Evolutionary conservation across 2,888 invertebrate species (phyloP).

Genomic region (Petrolisthes cinctipes): DNA sequence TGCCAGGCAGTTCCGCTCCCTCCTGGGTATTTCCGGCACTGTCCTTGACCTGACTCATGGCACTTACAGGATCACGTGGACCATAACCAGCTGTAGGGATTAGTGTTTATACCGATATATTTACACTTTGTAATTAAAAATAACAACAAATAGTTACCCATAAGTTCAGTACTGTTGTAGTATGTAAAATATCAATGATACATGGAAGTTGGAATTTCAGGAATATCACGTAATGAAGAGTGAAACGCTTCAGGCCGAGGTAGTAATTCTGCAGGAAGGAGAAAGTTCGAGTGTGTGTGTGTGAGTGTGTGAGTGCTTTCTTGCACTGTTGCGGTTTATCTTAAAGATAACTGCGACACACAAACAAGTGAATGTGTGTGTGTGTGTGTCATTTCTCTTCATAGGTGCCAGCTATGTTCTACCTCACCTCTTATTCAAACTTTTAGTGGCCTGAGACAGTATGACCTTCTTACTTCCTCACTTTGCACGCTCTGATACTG

Average conservation of each 20-base stretch:
- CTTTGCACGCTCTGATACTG: no score
- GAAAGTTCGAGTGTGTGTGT: background rate
- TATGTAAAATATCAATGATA: no score
- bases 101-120: no score
- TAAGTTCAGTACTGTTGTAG: no score
- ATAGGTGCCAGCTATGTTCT: no score
- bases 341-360: no score
- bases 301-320: background rate
- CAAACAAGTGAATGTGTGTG: background rate
- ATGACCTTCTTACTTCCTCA: no score
- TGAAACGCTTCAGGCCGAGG: background rate
- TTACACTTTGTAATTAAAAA: background rate
- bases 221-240: no score
- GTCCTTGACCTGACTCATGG: background rate
- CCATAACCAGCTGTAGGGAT: background rate
- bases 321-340: background rate
- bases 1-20: background rate
- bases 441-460: no score
- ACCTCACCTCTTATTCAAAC: no score
- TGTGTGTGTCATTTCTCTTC: background rate
- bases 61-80: background rate
- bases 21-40: constrained; percentile 7
- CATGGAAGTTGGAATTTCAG: no score
- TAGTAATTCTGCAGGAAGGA: background rate
- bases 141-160: background rate